phyloP scores from a whole-genome alignment of 1,140 invertebrate species.

The Planococcus citri region DNA sequence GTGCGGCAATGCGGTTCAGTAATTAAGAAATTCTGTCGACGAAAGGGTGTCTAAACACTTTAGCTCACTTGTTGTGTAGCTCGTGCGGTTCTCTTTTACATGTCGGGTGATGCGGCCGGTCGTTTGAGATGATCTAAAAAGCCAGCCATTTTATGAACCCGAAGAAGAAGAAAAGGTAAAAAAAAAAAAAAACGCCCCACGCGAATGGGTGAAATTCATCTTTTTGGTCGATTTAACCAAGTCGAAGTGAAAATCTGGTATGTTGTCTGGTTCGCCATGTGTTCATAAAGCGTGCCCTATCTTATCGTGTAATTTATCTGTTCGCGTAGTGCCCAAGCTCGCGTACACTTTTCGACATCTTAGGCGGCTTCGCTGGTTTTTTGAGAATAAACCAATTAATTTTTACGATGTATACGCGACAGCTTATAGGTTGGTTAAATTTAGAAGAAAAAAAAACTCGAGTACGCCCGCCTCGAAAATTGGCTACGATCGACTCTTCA shows the following conservation, averaged over 20 bases:
- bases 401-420: neutral
- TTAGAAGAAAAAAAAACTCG: neutral
- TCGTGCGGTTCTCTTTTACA: too few relatives aligned
- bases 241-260: neutral
- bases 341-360: neutral
- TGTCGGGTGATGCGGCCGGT: too few relatives aligned
- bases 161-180: too few relatives aligned
- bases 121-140: too few relatives aligned
- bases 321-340: neutral
- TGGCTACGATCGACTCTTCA: too few relatives aligned
- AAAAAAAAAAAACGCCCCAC: neutral
- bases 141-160: too few relatives aligned
- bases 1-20: too few relatives aligned
- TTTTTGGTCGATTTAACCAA: constrained; percentile 2
- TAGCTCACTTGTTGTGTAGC: too few relatives aligned
- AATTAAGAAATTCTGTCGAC: too few relatives aligned
- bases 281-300: constrained; percentile 1
- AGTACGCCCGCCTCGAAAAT: neutral
- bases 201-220: neutral
- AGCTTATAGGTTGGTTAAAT: neutral
- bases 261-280: neutral
- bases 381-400: neutral
- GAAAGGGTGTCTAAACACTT: too few relatives aligned
- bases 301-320: neutral
- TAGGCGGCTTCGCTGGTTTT: too few relatives aligned